A percentile compares a stretch with the other conserved stretches of the same genome.
Conservation (phyloP, 2,888 invertebrate species). For the Urechis unicinctus region DNA sequence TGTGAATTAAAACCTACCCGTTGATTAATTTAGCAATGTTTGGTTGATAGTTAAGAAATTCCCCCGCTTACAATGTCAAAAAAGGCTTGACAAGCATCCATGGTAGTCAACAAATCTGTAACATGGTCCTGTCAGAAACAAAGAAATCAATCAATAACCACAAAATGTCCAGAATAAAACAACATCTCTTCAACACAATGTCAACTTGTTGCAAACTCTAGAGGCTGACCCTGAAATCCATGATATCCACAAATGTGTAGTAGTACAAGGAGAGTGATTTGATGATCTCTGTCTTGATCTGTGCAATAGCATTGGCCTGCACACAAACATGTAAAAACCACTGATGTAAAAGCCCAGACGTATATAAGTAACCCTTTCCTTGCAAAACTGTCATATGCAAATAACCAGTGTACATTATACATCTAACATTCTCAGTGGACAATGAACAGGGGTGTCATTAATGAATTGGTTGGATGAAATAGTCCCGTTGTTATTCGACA, state of each 20-base stretch:
- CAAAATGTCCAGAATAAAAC: neutral
- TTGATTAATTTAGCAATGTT: neutral
- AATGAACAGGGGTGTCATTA: too few relatives aligned
- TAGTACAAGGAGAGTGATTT: slow-evolving; percentile 95
- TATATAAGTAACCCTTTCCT: neutral
- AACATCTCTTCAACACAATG: neutral
- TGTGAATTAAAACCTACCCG: neutral
- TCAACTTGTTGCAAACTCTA: neutral
- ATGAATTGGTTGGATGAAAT: too few relatives aligned
- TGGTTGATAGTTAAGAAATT: neutral
- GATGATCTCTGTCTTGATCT: slow-evolving; percentile 79
- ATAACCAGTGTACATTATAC: too few relatives aligned
- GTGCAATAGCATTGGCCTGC: slow-evolving; percentile 73
- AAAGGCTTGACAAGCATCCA: slow-evolving; percentile 93
- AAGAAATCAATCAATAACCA: neutral
- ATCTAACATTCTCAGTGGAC: too few relatives aligned
- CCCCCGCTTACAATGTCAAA: slow-evolving; percentile 69
- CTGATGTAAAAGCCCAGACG: neutral
- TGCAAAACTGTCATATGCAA: too few relatives aligned
- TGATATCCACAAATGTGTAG: slow-evolving; percentile 95
- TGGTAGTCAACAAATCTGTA: slow-evolving; percentile 66
- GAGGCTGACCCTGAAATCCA: slow-evolving; percentile 84
- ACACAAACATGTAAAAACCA: too few relatives aligned
- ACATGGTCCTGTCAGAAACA: slow-evolving; percentile 53
- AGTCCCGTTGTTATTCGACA: too few relatives aligned